Base-by-base conservation (phyloP, 2,113 vertebrate genomes). In the Tonatia bakeri region DNA sequence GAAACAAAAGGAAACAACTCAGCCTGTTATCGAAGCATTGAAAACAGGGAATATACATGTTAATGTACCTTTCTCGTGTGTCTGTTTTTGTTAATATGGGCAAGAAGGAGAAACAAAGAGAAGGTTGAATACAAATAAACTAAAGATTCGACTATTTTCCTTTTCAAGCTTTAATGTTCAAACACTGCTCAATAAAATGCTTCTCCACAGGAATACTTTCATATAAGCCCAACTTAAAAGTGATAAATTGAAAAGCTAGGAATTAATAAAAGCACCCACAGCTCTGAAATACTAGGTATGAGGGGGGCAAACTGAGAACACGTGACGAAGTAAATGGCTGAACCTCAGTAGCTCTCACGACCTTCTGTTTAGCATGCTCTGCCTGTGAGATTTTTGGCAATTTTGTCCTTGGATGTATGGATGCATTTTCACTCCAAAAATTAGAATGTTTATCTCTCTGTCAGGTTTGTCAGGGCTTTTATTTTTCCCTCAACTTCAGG, bases 151-250 rank as follows among this genome's bases (percentile, higher is more conserved):
- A 86, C 54, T 80, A 11, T 52, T 94, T 95, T 93, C 65, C 43
- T 24, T 93, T 93, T 89, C n/a, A 86, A 95, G 19, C 7, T 85
- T 86, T 81, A 52, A 36, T 91, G 59, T 79, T 91, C 33, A 89
- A 95, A 94, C 61, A 4, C 64, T 93, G 36, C 73, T 91, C 86
- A 93, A 83, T 82, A 77, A 88, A 93, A 43, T 52, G 75, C 31
- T 94, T 94, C 26, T 73, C 82, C 40, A 38, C 45, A 79, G 87
- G 80, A 79, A 91, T 45, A 80, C n/a, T 87, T 95, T 96, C 80
- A 69, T 77, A 45, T 90, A 73, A 28, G 5, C 54, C 65, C 87
- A 86, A 69, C 33, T 89, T 76, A 73, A 94, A 95, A 17, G 64
- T 90, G 83, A 84, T 64, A 84, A 73, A 61, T 6, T 72, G 88